Evolutionary conservation across 2,888 invertebrate genomes (phyloP).

Genomic region (Digitonthophagus gazella): DNA sequence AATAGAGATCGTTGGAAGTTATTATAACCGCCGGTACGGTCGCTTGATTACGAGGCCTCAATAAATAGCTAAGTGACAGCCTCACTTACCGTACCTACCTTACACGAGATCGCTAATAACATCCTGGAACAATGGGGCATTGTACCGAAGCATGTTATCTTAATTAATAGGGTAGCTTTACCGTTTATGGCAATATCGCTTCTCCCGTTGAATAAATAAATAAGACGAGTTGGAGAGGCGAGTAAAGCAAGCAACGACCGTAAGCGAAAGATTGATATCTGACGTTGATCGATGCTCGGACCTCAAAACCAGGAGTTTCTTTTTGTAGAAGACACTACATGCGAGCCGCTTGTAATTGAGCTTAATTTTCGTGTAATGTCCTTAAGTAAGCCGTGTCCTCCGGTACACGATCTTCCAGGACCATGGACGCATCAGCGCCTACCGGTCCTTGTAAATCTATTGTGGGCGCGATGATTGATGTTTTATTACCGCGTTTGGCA

Average conservation of each 20-base stretch:
- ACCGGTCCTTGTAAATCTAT: neutral
- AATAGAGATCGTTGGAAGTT: neutral
- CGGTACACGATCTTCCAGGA: neutral
- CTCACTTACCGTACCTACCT: neutral
- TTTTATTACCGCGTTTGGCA: conserved; percentile 5
- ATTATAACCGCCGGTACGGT: neutral
- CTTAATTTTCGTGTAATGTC: neutral
- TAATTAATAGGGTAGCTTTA: neutral
- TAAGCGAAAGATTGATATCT: neutral
- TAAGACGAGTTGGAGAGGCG: too few species aligned
- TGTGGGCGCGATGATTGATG: conserved; percentile 15
- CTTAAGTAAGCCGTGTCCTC: neutral
- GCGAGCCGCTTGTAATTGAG: neutral
- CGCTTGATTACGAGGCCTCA: neutral
- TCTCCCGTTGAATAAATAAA: too few species aligned
- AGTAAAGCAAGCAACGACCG: neutral
- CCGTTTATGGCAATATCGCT: too few species aligned
- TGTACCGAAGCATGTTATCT: neutral
- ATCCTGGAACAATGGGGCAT: neutral
- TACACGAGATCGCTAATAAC: neutral
- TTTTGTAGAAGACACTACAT: neutral
- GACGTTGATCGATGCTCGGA: neutral
- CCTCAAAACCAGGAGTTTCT: neutral
- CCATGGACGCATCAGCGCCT: neutral
- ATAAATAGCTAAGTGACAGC: neutral